Base-by-base conservation (phyloP, 2,797 vertebrate species). In the Echiichthys vipera region DNA sequence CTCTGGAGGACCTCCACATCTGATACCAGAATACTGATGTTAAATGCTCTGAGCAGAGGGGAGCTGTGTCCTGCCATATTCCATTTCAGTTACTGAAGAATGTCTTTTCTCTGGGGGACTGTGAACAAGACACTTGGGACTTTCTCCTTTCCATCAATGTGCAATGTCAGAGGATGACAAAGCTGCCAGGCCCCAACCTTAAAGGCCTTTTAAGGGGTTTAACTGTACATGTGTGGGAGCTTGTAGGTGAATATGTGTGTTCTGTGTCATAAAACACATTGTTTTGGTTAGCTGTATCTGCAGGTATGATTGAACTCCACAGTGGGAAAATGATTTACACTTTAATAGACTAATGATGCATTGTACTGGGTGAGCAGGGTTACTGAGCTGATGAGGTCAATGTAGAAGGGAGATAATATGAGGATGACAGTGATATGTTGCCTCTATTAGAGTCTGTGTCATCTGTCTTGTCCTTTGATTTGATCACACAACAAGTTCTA, bases 401-500 rank as follows among this genome's bases (percentile, higher is more conserved):
- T 79, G 46, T 73, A 81, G 74, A 83, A 66, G 65, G 62, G 71
- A 70, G 70, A 83, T 84, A 86, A 88, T n/a, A n/a, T 74, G 70
- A 87, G 71, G 58, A 72, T 84, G 83, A 88, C 83, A 88, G 73
- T 81, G 84, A 92, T 83, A 70, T 66, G 82, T 77, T 83, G 62
- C 77, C 47, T 84, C 61, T 65, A 74, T 84, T 86, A 77, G 17
- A 70, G 63, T 49, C 27, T 7, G 39, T 82, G 74, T 77, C 83
- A 77, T 58, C 39, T 58, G 63, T 59, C 22, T 56, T 84, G 77
- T 64, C 85, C 77, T 85, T 83, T 86, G 70, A 84, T 88, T 87
- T 75, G 65, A 88, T 83, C 70, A 78, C 69, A 81, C 65, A 74
- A 65, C 47, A 43, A 47, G 37, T 69, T 66, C 32, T 24, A 59